phyloP scores from a whole-genome alignment of 64 coral and sea anemone genomes.

The Stichodactyla helianthus region DNA sequence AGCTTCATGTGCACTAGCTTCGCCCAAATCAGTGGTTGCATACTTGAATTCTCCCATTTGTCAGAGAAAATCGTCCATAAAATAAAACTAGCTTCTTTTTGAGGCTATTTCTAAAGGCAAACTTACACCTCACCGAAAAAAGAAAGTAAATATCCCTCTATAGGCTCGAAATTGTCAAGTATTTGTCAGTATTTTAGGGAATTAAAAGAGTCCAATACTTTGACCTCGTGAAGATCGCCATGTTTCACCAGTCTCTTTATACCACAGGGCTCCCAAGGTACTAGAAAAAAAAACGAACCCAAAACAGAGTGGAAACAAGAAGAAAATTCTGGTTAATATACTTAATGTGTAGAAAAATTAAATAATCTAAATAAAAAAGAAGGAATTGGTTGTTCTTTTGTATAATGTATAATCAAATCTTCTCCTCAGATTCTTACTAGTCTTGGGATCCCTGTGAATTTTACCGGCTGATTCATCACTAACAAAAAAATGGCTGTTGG shows the following conservation, averaged over 20 bases:
- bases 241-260: not conserved
- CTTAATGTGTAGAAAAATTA: not conserved
- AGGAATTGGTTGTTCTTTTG: not conserved
- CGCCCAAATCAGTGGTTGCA: not conserved
- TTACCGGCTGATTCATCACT: slow-evolving; percentile 30
- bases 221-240: not conserved
- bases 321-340: not conserved
- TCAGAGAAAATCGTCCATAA: not conserved
- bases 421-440: not conserved
- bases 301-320: not conserved
- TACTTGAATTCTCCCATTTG: slow-evolving; percentile 2
- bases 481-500: slow-evolving; percentile 58
- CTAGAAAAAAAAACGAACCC: not conserved
- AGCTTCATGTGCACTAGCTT: not conserved
- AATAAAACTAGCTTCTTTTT: no score
- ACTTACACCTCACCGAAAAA: not conserved
- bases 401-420: no score
- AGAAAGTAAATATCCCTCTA: not conserved
- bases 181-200: not conserved
- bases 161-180: not conserved
- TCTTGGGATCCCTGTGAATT: slow-evolving; percentile 21
- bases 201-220: not conserved
- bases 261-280: not conserved
- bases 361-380: not conserved
- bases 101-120: not conserved